Base-by-base conservation (phyloP, 1,140 invertebrate species). In the Drosophila kepulauana region DNA sequence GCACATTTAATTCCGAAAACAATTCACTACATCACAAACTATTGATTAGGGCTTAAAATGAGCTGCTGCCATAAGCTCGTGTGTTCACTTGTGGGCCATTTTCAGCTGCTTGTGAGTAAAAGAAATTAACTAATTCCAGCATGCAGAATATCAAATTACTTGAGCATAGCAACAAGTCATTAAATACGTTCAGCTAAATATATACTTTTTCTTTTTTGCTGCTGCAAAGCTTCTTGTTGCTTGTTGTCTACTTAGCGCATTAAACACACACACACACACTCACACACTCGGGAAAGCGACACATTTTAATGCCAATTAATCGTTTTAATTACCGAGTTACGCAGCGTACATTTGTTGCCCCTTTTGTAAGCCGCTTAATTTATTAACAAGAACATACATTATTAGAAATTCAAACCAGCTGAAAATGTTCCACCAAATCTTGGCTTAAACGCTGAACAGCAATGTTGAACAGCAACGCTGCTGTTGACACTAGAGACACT, bases 261-360 rank as follows among this genome's bases (percentile, higher is more conserved):
- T 51, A 62, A 13, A 45, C 25, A 63, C 51, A 11, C 48, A 1
- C 30, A 25, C 28, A 33, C 28, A 20, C 15, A 38, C 38, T 25
- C 30, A 13, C 15, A 30, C 33, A 58, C 52, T 28, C 8, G 28
- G 20, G 52, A 16, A 35, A 41, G 45, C 51, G 48, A 61, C 56
- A 65, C 56, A 59, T 71, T 72, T 65, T 76, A 76, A 76, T 61
- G 68, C 68, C 68, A 56, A 76, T 72, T 76, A 72, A 59, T 59
- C 74, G 49, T 30, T 76, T 76, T 76, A 72, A 76, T 76, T 76
- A 76, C 54, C 15, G 38, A 51, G 30, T 70, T 73, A 54, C 48
- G 16, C 48, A 20, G 45, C 11, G 56, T 41, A 41, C 20, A 25
- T 30, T 38, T 43, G 30, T 10, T 48, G 45, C 3, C 5, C 15